A percentile compares a stretch with the other conserved stretches of the same genome.
Conservation (phyloP, 2,113 vertebrate species). For the Capra hircus region DNA sequence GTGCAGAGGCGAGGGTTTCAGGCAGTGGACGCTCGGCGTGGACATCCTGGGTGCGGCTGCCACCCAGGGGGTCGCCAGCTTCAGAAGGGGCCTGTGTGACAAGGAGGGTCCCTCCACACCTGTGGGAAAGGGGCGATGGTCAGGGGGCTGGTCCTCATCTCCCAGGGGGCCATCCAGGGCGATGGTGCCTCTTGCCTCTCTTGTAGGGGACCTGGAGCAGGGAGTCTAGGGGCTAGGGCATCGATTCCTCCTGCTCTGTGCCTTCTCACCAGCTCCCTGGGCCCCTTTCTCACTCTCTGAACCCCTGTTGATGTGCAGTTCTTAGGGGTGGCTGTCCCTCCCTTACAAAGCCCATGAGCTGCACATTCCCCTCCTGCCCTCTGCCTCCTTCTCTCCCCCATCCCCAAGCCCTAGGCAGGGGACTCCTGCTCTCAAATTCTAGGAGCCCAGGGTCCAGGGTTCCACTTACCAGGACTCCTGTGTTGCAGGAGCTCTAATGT, state of each 20-base stretch:
- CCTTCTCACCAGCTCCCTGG: not conserved
- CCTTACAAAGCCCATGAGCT: not conserved
- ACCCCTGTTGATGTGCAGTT: too few relatives aligned
- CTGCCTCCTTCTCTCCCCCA: not conserved
- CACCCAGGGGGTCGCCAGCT: not conserved
- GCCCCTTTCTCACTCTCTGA: not conserved
- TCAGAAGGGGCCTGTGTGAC: not conserved
- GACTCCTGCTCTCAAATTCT: not conserved
- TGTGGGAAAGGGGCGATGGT: not conserved
- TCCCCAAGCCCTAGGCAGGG: not conserved
- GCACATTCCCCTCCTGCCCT: not conserved
- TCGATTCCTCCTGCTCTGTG: rapidly evolving
- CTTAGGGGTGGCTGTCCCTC: not conserved
- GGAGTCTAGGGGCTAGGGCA: too few relatives aligned
- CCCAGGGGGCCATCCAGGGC: not conserved
- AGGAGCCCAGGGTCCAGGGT: rapidly evolving
- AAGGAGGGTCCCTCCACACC: not conserved
- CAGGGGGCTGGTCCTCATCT: not conserved
- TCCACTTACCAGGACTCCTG: not conserved
- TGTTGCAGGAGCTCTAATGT: not conserved
- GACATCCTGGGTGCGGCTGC: constrained; percentile 74
- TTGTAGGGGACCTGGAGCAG: not conserved
- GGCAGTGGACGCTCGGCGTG: constrained; percentile 66
- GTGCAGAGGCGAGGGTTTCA: constrained; percentile 74
- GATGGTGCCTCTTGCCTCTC: rapidly evolving